Evolutionary conservation across 2,113 vertebrate species (phyloP), one percentile per base, ranked within the genome.

Genomic region (Rhagologus leucostigma): DNA sequence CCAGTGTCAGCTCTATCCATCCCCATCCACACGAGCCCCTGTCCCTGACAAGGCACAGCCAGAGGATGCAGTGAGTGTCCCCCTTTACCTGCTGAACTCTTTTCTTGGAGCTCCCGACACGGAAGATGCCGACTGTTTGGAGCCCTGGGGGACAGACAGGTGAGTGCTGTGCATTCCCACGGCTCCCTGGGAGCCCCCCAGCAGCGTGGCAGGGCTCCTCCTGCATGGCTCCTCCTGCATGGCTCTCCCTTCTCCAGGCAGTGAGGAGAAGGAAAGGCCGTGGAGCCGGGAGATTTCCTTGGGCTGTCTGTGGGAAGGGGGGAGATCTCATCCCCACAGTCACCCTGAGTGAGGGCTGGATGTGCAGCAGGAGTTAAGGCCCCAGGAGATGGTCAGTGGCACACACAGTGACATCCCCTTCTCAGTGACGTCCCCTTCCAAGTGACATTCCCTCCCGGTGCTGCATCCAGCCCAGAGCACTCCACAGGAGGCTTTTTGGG

Each of bases 91-190:
- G 98, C 94, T 98, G 97, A 41, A 99, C 99, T 97, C 98, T 98
- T 70, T 98, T 98, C 95, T 98, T 98, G 4, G 99, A 99, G 97
- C 99, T 99, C 13, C 99, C 99, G 0, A 99, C 97, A 2, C 99
- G 97, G 96, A 99, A 99, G 95, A 99, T 99, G 26, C 99, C 99
- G 62, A 99, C 98, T 0, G 99, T 98, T 50, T 98, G 98, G 86
- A 99, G 98, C 52, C 99, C 99, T 99, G 96, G 26, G 93, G 88
- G 65, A 97, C 86, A 86, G 53, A 56, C 1, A 21, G 49, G 56
- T 91, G 4, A 83, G 85, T 33, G 70, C 50, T 59, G 46, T 3
- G 30, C 39, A 2, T 21, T 9, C 15, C 65, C 80, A 32, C 11
- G 0, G 64, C 49, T 30, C 52, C 22, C 41, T 8, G 16, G 11